Evolutionary conservation across 2,888 invertebrate species (phyloP).

Genomic region (Microctonus aethiopoides): DNA sequence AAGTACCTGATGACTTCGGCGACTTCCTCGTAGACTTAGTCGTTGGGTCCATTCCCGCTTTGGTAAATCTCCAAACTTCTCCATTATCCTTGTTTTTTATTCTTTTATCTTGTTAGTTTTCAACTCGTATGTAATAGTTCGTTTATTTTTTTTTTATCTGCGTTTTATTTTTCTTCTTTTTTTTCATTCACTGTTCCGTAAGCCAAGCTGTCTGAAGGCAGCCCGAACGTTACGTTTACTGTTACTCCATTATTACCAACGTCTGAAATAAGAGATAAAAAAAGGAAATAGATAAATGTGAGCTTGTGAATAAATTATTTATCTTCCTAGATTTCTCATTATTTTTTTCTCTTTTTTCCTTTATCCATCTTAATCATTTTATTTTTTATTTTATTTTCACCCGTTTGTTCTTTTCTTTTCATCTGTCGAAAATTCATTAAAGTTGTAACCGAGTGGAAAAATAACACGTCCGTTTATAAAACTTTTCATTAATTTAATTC

Average conservation of each 20-base stretch:
- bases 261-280: constrained; percentile 31
- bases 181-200: constrained; percentile 1
- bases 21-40: constrained; percentile 78
- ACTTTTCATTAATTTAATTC: too few relatives aligned
- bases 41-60: constrained; percentile 80
- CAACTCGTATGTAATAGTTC: neutral
- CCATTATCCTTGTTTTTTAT: constrained; percentile 44
- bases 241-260: constrained; percentile 39
- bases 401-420: neutral
- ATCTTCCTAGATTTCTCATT: neutral
- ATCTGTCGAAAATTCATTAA: neutral
- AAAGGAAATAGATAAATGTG: constrained; percentile 1
- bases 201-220: constrained; percentile 32
- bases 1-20: constrained; percentile 71
- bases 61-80: constrained; percentile 73
- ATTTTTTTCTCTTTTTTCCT: too few relatives aligned
- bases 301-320: constrained; percentile 3
- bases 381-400: neutral
- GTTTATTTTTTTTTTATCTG: constrained; percentile 12
- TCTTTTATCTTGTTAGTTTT: constrained; percentile 15
- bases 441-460: neutral
- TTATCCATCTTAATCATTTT: neutral
- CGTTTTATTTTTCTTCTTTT: neutral
- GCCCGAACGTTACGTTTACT: constrained; percentile 17
- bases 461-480: neutral